phyloP scores from a whole-genome alignment of 2,113 vertebrate genomes.

The Xenopus borealis region DNA sequence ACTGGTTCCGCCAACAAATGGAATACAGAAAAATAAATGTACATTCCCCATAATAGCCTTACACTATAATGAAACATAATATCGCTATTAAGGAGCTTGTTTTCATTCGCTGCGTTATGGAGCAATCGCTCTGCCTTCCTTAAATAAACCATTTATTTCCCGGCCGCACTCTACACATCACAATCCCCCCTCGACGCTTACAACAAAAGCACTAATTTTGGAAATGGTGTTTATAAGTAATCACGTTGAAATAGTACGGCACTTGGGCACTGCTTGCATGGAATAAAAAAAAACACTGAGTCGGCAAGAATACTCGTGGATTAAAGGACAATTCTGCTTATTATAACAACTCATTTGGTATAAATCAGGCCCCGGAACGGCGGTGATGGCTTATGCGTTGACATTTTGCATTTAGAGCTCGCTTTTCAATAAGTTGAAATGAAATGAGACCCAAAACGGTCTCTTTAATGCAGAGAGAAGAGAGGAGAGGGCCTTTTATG shows the following conservation, averaged over 20 bases:
- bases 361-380: slow-evolving; percentile 57
- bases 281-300: slow-evolving; percentile 55
- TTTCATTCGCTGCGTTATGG: slow-evolving; percentile 37
- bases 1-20: slow-evolving; percentile 5
- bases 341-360: slow-evolving; percentile 58
- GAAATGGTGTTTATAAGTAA: slow-evolving; percentile 59
- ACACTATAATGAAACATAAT: slow-evolving; percentile 24
- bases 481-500: slow-evolving; percentile 50
- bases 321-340: slow-evolving; percentile 60
- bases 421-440: slow-evolving; percentile 51
- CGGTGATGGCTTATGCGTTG: slow-evolving; percentile 38
- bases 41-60: slow-evolving; percentile 23
- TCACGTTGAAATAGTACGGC: slow-evolving; percentile 62
- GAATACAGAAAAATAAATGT: slow-evolving; percentile 32
- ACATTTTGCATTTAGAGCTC: slow-evolving; percentile 48
- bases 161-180: slow-evolving; percentile 50
- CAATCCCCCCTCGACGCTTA: slow-evolving; percentile 55
- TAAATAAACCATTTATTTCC: slow-evolving; percentile 63
- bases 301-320: slow-evolving; percentile 59
- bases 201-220: slow-evolving; percentile 62
- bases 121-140: slow-evolving; percentile 51
- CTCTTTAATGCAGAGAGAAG: slow-evolving; percentile 41
- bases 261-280: slow-evolving; percentile 9
- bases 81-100: not conserved
- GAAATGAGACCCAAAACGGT: slow-evolving; percentile 56